These are phyloP conservation scores for Vanessa cardui DNA, from an alignment of 2,888 invertebrate genomes.

Conservation along the genomic window DNA sequence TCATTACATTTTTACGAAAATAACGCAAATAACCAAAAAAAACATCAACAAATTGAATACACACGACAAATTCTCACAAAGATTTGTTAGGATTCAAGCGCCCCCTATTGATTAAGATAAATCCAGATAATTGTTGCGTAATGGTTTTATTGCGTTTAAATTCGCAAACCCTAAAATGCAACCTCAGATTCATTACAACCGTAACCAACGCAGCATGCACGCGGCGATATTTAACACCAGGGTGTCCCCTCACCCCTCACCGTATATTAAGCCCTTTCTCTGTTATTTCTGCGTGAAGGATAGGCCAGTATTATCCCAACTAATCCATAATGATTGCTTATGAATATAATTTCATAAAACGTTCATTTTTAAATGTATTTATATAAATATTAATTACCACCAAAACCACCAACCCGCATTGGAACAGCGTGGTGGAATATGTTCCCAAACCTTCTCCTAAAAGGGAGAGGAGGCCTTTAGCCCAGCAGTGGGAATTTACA, in stretches of 20 bases:
- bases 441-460: too few relatives aligned
- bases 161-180: constrained; percentile 68
- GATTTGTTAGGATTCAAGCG: constrained; percentile 30
- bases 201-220: constrained; percentile 71
- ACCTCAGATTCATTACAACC: constrained; percentile 70
- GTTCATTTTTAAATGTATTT: too few relatives aligned
- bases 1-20: too few relatives aligned
- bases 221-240: constrained; percentile 63
- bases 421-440: too few relatives aligned
- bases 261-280: constrained; percentile 47
- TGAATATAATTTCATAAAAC: not conserved
- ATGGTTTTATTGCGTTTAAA: constrained; percentile 49
- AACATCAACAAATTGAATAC: constrained; percentile 13
- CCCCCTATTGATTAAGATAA: constrained; percentile 32
- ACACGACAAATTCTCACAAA: constrained; percentile 16
- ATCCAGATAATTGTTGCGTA: constrained; percentile 46
- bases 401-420: too few relatives aligned
- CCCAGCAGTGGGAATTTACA: too few relatives aligned
- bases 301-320: not conserved
- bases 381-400: too few relatives aligned
- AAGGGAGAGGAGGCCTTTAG: too few relatives aligned
- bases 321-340: not conserved
- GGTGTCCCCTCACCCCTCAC: constrained; percentile 54
- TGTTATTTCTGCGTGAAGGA: constrained; percentile 19
- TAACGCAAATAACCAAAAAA: not conserved